These are phyloP conservation scores for Lateolabrax maculatus DNA, from an alignment of 2,797 vertebrate genomes.

Conservation along the genomic window DNA sequence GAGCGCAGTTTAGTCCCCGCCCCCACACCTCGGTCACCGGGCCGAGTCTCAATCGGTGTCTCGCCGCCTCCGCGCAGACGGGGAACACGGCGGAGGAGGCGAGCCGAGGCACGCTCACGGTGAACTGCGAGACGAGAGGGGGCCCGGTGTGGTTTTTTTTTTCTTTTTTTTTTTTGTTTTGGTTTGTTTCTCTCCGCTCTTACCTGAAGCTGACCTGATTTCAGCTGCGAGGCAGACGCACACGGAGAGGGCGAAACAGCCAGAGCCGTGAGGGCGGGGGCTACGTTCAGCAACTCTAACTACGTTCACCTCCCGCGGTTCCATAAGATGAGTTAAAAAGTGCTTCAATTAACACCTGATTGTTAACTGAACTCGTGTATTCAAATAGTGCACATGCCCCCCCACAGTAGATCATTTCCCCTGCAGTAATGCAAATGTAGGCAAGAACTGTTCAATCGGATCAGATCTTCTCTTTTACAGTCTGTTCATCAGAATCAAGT, in stretches of 20 bases:
- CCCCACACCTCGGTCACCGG: conserved; percentile 73
- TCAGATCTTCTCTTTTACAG: too few species aligned
- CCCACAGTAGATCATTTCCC: neutral
- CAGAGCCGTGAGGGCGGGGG: neutral
- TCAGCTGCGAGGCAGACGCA: neutral
- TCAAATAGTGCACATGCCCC: too few species aligned
- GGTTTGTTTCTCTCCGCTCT: neutral
- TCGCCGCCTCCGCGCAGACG: conserved; percentile 14
- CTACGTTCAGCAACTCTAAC: too few species aligned
- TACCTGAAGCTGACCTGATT: neutral
- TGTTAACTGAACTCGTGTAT: too few species aligned
- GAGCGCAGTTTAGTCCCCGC: conserved; percentile 70
- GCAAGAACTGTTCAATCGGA: neutral
- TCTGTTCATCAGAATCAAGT: too few species aligned
- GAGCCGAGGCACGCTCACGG: neutral
- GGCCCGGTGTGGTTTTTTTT: too few species aligned
- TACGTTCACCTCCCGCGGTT: too few species aligned
- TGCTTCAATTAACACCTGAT: neutral
- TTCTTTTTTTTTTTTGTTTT: too few species aligned
- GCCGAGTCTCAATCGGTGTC: conserved; percentile 59
- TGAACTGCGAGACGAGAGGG: neutral
- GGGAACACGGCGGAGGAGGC: neutral
- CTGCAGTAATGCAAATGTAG: neutral
- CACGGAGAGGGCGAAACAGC: too few species aligned
- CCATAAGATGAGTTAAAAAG: too few species aligned